Base-by-base conservation (phyloP, 2,113 vertebrate genomes). In the Carettochelys insculpta region DNA sequence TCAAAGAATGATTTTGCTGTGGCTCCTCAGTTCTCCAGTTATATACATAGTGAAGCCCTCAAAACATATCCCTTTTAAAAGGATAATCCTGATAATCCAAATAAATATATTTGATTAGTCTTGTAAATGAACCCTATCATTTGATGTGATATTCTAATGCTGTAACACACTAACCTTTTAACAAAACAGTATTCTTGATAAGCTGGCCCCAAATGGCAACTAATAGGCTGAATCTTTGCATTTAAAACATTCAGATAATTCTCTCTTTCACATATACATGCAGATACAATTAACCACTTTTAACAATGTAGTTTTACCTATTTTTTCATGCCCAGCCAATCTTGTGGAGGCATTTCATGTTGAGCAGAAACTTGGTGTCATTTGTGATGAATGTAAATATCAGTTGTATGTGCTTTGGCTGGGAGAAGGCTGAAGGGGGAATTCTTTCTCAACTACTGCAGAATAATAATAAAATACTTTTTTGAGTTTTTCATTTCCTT, bases 401-500 rank as follows among this genome's bases (percentile, higher is more conserved):
- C 14, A 1, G 8, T 58, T 51, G 17, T 71, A 51, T 80, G 48
- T 54, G 1, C 53, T 90, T 68, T 41, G 1, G 41, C 48, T 50
- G 52, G 48, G 77, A 89, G 19, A 38, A 6, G 7, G 31, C n/a
- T 89, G 75, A 87, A 80, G 13, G 20, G 52, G 61, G 87, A 85
- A 90, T 3, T 53, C 9, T 77, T 94, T 90, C 53, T 58, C 48
- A 86, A 61, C 68, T 82, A 38, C 41, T 58, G 68, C 82, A 43
- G 14, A 8, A 47, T 93, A 24, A 58, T 83, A 58, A 81, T 77
- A 38, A 86, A 77, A 29, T 6, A 14, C 2, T 77, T 81, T 47
- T n/a, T n/a, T 16, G 68, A 91, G 51, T 48, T 92, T 95, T 82
- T 48, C n/a, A 31, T 9, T 88, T 90, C 48, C 8, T 73, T 92